Evolutionary conservation across 2,888 invertebrate species (phyloP), one percentile per base, ranked within the genome.

Genomic region (Zeuzera pyrina): DNA sequence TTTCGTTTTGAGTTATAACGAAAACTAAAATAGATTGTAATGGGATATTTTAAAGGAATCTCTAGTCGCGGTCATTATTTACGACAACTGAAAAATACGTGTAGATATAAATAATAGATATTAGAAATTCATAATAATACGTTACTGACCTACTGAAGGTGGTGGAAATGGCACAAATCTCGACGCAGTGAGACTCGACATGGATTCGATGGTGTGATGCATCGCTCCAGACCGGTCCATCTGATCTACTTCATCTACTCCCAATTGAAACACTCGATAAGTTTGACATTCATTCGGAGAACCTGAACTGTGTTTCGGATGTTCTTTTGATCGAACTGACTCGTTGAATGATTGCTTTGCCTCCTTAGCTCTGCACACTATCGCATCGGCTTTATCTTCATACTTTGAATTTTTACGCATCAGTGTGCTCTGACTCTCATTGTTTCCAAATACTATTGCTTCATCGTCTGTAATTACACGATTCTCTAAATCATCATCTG

Each of bases 341-440:
- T 81, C 79, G 30, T 81, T 79, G 14, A 76, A 41, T 8, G 56
- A 59, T 38, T 81, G 81, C 39, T 79, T 79, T 1, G 64, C 69
- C 29, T 71, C 69, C 31, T 79, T 78, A 0, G 63, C 65, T 33
- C 54, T 62, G 26, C 51, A 53, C 3, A 42, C 13, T 2, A 25
- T 8, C 12, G 6, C 11, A 12, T 25, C 25, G 12, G 12, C 8
- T 7, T 10, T 12, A 8, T 12, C 12, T 6, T 12, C 13, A 22
- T 6, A 11, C 8, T 13, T 12, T 13, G 25, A 25, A n/a, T n/a
- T n/a, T n/a, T n/a, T n/a, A 1, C n/a, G 8, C 15, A 14, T 14
- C 8, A 19, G 19, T 19, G 5, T 4, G 5, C 8, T 19, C 19
- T 19, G 19, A n/a, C n/a, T n/a, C n/a, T n/a, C n/a, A n/a, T n/a